Base-by-base conservation (phyloP, 1,140 invertebrate species). In the Epicauta chinensis region DNA sequence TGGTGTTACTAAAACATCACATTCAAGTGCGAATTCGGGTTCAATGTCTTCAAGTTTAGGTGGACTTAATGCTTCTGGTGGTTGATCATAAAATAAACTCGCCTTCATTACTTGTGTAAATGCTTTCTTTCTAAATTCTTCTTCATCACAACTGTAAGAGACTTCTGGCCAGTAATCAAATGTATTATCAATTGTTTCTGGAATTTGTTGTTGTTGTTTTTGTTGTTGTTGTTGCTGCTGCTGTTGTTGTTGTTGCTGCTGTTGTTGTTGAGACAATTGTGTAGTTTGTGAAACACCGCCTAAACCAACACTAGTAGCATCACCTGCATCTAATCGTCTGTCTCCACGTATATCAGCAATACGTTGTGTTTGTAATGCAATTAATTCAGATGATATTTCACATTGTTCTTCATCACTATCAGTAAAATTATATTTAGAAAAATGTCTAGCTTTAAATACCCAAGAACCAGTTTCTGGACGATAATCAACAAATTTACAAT, bases 361-460 rank as follows among this genome's bases (percentile, higher is more conserved):
- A 10, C n/a, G 16, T 37, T 55, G 58, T 31, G 11, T 23, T 14
- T 39, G 52, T 11, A 43, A 23, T 23, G 23, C 23, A 5, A 23
- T 5, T 23, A 23, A 23, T 34, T 57, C 51, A 16, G 13, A 29
- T 43, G n/a, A 5, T 31, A 41, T 78, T 79, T 39, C 35, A 12
- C 46, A 49, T 17, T 87, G 85, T 32, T 93, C 91, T 54, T 93
- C 90, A 65, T 95, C 91, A 0, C 87, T 89, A 62, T 96, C 93
- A 48, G 86, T 85, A 5, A 97, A 73, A 2, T 91, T 93, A 72
- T 98, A 98, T 68, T 97, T 97, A 0, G 93, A 97, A 71, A 98
- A 98, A 73, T 98, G 95, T 53, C 93, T 86, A 16, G 96, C 93
- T 45, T 87, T 86, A 60, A 89, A 92, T 23, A 88, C 93, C 96